These are phyloP conservation scores for Orchesellides sinensis DNA, from an alignment of 2,888 invertebrate species.

Conservation along the genomic window DNA sequence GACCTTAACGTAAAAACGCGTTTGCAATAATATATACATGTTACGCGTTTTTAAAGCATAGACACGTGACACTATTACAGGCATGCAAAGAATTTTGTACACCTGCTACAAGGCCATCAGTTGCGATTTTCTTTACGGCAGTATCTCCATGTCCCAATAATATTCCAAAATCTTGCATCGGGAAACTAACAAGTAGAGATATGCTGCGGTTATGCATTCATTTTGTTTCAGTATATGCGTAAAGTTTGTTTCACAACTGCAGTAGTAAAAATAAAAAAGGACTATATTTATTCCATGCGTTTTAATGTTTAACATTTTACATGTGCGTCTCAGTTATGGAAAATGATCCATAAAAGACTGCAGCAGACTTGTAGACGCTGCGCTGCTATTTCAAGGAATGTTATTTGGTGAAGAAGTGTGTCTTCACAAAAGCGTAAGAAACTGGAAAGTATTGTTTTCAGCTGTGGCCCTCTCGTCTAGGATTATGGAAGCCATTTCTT, in stretches of 20 bases:
- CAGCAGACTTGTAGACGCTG: constrained; percentile 34
- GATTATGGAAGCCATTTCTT: constrained; percentile 55
- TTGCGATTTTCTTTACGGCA: not conserved
- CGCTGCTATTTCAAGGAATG: too few relatives aligned
- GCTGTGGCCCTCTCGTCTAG: constrained; percentile 47
- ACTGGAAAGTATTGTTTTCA: constrained; percentile 56
- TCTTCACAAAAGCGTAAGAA: constrained; percentile 2
- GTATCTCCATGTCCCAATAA: too few relatives aligned
- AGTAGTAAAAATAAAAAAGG: constrained; percentile 3
- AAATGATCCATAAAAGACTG: constrained; percentile 3
- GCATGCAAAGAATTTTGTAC: too few relatives aligned
- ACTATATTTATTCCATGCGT: constrained; percentile 23
- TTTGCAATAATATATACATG: too few relatives aligned
- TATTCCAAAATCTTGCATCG: too few relatives aligned
- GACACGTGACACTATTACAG: too few relatives aligned
- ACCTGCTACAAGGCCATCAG: too few relatives aligned
- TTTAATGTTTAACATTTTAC: constrained; percentile 22
- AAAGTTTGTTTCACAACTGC: not conserved
- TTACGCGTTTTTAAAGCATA: too few relatives aligned
- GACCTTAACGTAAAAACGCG: too few relatives aligned
- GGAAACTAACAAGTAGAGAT: too few relatives aligned
- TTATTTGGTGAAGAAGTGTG: constrained; percentile 11
- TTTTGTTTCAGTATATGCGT: too few relatives aligned
- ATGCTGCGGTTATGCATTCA: too few relatives aligned
- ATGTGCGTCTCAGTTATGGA: not conserved